Base-by-base conservation (phyloP, 2,888 invertebrate genomes). In the Petrolisthes manimaculis region DNA sequence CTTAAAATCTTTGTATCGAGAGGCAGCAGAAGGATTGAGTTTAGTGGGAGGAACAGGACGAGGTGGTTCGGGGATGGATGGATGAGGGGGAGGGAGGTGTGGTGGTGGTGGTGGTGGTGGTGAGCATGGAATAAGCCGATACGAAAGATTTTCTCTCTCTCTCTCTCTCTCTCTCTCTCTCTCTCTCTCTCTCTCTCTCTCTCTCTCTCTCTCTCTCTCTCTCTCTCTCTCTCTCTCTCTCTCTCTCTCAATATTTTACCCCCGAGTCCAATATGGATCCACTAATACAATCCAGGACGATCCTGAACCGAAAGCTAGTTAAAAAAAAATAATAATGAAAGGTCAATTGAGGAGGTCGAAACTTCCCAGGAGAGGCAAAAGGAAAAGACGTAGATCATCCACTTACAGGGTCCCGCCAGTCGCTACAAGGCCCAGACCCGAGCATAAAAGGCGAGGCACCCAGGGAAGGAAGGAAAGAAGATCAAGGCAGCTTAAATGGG, bases 211-310 rank as follows among this genome's bases (percentile, higher is more conserved):
- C 37, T 77, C n/a, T 80, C 37, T 8, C 61, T 56, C 14, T 4
- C 37, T 24, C 18, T 56, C 21, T 9, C 61, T 14, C 18, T 37
- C 61, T 54, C 5, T 21, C 37, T 24, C 61, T 24, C 24, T 56
- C 56, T 80, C 61, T 56, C 56, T 37, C 80, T 55, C 80, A 69
- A 83, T 56, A 18, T 21, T 9, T 51, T 53, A 56, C 18, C 56
- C 14, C 55, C 24, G 12, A 12, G 82, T 54, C 71, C 56, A 69
- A 12, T 74, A 18, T 54, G 53, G 54, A 71, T 55, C 51, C 69
- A 2, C 71, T 75, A 53, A 75, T 84, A 84, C 77, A 84, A 84
- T 75, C 84, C 75, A 84, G 55, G 77, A 84, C 71, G 84, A 77
- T 71, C 56, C 12, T 71, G 12, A 24, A 21, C 80, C 37, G 56